These are phyloP conservation scores for Caligus rogercresseyi DNA, from an alignment of 1,140 invertebrate genomes.

Conservation along the genomic window DNA sequence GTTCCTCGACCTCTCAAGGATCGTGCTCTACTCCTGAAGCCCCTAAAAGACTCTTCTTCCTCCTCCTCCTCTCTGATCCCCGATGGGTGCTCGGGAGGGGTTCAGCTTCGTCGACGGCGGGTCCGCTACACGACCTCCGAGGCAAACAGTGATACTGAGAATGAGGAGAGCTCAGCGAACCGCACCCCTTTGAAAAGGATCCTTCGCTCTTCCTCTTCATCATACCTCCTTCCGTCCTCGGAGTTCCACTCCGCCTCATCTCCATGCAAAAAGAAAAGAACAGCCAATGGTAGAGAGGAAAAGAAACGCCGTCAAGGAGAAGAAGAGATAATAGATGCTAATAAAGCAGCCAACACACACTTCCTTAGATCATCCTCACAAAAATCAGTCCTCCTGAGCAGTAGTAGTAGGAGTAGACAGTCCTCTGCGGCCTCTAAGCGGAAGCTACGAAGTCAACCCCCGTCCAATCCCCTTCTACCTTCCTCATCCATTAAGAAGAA, in stretches of 20 bases:
- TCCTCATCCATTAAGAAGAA: neutral
- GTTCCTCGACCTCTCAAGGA: neutral
- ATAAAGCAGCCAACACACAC: neutral
- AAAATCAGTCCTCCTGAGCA: neutral
- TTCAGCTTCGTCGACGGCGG: neutral
- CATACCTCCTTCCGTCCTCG: neutral
- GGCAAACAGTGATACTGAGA: slow-evolving; percentile 6
- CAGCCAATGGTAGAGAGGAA: neutral
- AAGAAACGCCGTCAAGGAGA: neutral
- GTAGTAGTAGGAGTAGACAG: neutral
- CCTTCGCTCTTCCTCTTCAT: neutral
- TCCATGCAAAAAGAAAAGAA: neutral
- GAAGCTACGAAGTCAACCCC: neutral
- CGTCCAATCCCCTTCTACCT: neutral
- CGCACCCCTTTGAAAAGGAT: neutral
- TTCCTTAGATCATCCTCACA: neutral
- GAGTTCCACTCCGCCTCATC: neutral
- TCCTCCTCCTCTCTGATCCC: neutral
- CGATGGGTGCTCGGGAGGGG: neutral
- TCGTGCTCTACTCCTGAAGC: neutral
- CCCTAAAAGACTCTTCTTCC: neutral
- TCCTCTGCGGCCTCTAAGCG: neutral
- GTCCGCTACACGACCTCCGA: neutral
- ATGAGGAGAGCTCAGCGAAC: neutral
- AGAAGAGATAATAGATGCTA: neutral